Conservation (phyloP, 2,797 vertebrate species). For the Phaenicophaeus curvirostris region DNA sequence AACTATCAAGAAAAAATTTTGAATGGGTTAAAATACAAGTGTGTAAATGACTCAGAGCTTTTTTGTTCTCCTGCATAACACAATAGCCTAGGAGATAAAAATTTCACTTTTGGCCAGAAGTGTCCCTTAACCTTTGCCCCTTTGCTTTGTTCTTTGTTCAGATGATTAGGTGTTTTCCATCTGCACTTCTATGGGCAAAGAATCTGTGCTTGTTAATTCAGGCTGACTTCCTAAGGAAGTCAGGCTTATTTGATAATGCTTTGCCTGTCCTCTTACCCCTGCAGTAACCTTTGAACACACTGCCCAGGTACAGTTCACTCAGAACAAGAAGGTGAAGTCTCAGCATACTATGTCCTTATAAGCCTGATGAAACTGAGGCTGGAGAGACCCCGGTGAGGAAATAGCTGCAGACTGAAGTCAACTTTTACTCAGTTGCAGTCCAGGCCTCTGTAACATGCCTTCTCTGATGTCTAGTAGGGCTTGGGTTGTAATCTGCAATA, state of each 20-base stretch:
- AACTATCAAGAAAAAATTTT: not conserved
- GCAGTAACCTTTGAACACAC: slow-evolving; percentile 18
- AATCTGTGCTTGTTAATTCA: slow-evolving; percentile 39
- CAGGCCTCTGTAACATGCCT: not conserved
- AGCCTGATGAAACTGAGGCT: not conserved
- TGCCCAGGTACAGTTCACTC: not conserved
- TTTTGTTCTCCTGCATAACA: slow-evolving; percentile 21
- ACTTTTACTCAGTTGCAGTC: not conserved
- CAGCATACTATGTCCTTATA: not conserved
- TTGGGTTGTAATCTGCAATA: not conserved
- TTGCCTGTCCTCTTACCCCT: slow-evolving; percentile 11
- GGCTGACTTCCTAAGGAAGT: slow-evolving; percentile 62
- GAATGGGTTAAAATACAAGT: slow-evolving; percentile 25
- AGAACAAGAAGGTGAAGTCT: not conserved
- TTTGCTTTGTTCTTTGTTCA: slow-evolving; percentile 48
- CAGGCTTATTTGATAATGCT: slow-evolving; percentile 12
- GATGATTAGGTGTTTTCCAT: slow-evolving; percentile 61
- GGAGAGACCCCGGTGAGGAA: not conserved
- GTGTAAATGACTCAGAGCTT: not conserved
- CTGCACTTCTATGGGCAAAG: not conserved
- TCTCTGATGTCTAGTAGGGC: not conserved
- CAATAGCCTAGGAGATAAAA: not conserved
- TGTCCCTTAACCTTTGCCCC: slow-evolving; percentile 36
- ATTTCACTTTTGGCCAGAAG: not conserved
- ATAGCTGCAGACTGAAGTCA: not conserved